These are phyloP conservation scores for Gastracanthus pulcherrimus DNA, from an alignment of 2,888 invertebrate species.

Conservation along the genomic window DNA sequence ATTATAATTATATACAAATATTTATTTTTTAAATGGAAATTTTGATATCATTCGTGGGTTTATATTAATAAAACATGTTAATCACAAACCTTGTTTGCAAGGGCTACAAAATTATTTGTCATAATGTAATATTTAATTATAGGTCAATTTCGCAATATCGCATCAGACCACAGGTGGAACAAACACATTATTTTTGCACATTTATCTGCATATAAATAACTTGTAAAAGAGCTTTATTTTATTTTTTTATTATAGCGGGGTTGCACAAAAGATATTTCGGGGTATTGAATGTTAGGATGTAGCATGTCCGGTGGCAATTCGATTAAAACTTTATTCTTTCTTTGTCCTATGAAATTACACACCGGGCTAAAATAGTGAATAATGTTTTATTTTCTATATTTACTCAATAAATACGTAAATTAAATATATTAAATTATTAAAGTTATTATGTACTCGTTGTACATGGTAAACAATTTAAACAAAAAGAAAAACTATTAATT, in stretches of 20 bases:
- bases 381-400: background rate
- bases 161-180: background rate
- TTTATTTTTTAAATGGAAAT: too few relatives aligned
- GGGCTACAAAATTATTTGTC: too few relatives aligned
- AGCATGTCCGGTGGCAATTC: background rate
- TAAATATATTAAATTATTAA: too few relatives aligned
- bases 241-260: conserved; percentile 5
- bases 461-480: too few relatives aligned
- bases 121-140: background rate
- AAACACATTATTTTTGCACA: conserved; percentile 11
- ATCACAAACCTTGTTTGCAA: too few relatives aligned
- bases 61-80: too few relatives aligned
- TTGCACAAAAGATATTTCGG: background rate
- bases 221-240: background rate
- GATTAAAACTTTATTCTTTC: background rate
- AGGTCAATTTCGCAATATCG: background rate
- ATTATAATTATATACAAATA: too few relatives aligned
- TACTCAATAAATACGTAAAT: background rate
- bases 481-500: too few relatives aligned
- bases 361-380: background rate
- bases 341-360: background rate
- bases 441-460: too few relatives aligned
- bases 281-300: background rate
- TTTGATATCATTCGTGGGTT: too few relatives aligned
- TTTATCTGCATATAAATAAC: conserved; percentile 46